Conservation (phyloP, 2,113 vertebrate genomes). For the Daboia siamensis region DNA sequence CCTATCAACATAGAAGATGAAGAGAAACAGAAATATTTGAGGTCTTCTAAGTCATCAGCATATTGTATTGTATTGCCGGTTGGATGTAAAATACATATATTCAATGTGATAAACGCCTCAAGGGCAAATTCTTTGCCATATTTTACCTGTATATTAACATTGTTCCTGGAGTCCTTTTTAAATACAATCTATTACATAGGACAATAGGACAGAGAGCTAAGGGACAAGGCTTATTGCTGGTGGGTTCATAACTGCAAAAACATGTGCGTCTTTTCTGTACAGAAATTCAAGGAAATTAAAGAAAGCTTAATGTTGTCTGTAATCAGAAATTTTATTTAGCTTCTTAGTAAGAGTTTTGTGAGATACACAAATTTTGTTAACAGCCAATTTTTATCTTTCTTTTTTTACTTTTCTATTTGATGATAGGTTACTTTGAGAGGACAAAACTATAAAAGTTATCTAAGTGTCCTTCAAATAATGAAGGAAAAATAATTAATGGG, state of each 20-base stretch:
- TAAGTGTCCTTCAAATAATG: neutral
- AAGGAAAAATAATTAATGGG: neutral
- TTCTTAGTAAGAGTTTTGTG: neutral
- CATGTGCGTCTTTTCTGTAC: neutral
- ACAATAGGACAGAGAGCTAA: neutral
- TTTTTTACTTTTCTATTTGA: neutral
- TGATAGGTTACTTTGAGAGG: neutral
- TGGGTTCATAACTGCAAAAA: neutral
- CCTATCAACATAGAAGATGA: constrained; percentile 64
- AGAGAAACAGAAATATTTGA: fast-evolving
- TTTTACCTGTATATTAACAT: no score
- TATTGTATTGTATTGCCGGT: neutral
- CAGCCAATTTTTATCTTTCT: neutral
- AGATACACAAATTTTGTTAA: neutral
- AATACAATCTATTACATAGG: neutral
- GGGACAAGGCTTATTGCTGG: neutral
- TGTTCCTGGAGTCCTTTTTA: neutral
- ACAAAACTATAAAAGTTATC: neutral
- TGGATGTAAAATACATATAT: no score
- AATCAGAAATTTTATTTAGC: neutral
- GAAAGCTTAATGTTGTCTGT: neutral
- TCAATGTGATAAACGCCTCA: no score
- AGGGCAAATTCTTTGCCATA: no score
- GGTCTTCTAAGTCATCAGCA: neutral
- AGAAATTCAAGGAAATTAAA: neutral